Evolutionary conservation across 92 coral and sea anemone genomes (phyloP), one percentile per base, ranked within the genome.

Genomic region (Porites divaricata): DNA sequence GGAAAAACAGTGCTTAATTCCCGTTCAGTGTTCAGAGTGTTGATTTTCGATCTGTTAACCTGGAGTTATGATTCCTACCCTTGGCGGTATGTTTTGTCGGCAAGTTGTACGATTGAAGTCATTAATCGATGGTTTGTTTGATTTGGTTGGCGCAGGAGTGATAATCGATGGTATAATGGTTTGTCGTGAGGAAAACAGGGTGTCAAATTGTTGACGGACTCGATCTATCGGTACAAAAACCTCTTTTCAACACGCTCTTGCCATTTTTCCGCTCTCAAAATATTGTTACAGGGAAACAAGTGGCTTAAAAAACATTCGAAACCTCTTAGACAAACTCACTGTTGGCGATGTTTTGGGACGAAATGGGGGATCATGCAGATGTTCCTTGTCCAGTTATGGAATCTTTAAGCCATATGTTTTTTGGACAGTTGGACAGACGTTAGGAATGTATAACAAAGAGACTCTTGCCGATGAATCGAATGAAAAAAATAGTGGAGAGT

Each of bases 181-280:
- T 65, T 65, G 88, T 52, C 74, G 86, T 56, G 79, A 75, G 81
- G 67, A 54, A 84, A 56, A 76, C 50, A 35, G 49, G 76, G 88
- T 84, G 82, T 69, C 88, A 84, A 75, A 84, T 75, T 76, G 88
- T 75, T 75, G 81, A 72, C 67, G 88, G 81, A 54, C 69, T 67
- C 67, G 74, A 75, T 66, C 66, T 75, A 75, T 50, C 57, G 57
- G 70, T 49, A 53, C 76, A 74, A 84, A 76, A 75, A 53, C 74
- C 63, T 53, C 88, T 84, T 80, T 84, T 84, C 88, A 84, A 64
- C 88, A 75, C 75, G 75, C 76, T 51, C 82, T 67, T 62, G 17
- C 67, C 57, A 63, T 51, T 75, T 75, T 75, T 75, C 74, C 81
- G 81, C 82, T 84, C 57, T 84, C 74, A 75, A 75, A 84, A 84